phyloP scores from a whole-genome alignment of 2,888 invertebrate species.

The Aphidius colemani region DNA sequence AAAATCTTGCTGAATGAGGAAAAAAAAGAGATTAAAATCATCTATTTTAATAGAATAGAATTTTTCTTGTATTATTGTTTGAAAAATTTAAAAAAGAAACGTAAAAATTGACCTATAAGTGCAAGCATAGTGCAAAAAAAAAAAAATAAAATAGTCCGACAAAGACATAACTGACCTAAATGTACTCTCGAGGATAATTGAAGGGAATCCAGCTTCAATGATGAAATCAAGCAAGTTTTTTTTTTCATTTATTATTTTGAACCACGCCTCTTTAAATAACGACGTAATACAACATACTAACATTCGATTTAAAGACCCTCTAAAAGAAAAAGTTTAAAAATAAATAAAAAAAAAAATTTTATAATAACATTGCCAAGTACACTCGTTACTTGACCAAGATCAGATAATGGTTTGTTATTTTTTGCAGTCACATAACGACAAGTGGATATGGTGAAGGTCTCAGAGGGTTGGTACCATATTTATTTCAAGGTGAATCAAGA shows the following conservation, averaged over 20 bases:
- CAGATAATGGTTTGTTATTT: slow-evolving; percentile 6
- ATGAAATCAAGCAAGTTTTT: background rate
- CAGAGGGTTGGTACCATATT: slow-evolving; percentile 13
- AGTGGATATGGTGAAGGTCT: background rate
- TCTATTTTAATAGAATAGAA: background rate
- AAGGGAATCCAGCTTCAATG: slow-evolving; percentile 8
- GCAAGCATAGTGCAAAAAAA: background rate
- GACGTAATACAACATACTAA: background rate
- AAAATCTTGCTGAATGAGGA: no score
- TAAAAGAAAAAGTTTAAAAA: slow-evolving; percentile 10
- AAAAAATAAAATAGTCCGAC: background rate
- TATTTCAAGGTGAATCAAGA: slow-evolving; percentile 11
- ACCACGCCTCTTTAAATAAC: slow-evolving; percentile 12
- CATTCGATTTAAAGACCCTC: slow-evolving; percentile 6
- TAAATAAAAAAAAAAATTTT: slow-evolving; percentile 4
- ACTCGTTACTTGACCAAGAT: background rate
- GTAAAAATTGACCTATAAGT: background rate
- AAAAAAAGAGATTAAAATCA: background rate
- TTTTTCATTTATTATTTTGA: background rate
- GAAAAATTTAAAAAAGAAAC: no score
- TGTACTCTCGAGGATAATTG: slow-evolving; percentile 12
- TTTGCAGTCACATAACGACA: background rate
- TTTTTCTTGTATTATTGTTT: background rate
- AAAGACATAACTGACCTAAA: slow-evolving; percentile 19
- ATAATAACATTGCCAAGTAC: background rate